phyloP scores from a whole-genome alignment of 2,113 vertebrate species.

The Dolichotis patagonum region DNA sequence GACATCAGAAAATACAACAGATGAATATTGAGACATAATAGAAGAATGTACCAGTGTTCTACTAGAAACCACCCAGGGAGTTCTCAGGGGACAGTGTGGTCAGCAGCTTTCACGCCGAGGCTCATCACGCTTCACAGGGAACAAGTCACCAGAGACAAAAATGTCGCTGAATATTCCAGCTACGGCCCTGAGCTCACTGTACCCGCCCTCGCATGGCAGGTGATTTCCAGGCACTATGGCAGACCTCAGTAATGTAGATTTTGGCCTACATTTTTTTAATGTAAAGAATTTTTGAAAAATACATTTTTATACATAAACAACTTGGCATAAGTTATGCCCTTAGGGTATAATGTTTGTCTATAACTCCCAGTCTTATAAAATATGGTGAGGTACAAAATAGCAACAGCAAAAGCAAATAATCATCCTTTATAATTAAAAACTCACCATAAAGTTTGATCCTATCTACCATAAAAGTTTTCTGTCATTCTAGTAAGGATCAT shows the following conservation, averaged over 20 bases:
- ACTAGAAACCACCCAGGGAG: neutral
- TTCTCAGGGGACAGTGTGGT: neutral
- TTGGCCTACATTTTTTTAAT: neutral
- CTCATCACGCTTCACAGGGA: neutral
- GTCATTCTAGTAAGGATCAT: neutral
- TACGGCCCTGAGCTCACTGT: neutral
- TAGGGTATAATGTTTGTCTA: neutral
- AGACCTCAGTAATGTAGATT: neutral
- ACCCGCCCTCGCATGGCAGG: neutral
- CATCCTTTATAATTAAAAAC: neutral
- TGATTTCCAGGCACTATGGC: neutral
- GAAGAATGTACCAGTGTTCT: slow-evolving; percentile 8
- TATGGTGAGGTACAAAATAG: neutral
- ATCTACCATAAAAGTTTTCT: neutral
- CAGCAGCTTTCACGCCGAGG: neutral
- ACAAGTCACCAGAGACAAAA: neutral
- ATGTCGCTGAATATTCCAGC: slow-evolving; percentile 14
- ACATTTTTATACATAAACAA: neutral
- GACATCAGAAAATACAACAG: neutral
- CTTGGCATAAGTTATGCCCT: neutral
- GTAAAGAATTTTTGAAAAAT: neutral
- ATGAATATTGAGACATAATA: neutral
- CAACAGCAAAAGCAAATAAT: neutral
- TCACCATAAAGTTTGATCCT: neutral
- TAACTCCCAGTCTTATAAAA: neutral